phyloP scores from a whole-genome alignment of 2,113 vertebrate species.

The Pseudorhombus dupliciocellatus region DNA sequence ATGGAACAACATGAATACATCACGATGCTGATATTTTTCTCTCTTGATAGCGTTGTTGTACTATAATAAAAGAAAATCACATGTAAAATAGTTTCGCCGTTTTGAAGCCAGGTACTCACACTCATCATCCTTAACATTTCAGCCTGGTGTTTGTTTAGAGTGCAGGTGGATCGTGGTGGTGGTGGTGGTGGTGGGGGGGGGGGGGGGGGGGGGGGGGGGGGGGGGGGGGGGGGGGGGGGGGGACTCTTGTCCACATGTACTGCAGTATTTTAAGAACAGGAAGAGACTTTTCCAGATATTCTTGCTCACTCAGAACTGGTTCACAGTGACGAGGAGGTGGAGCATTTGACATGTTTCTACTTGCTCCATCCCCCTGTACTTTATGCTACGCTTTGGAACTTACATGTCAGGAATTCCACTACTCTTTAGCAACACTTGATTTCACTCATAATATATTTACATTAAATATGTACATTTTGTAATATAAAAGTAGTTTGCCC shows the following conservation, averaged over 20 bases:
- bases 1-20: no score
- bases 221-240: no score
- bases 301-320: slow-evolving; percentile 10
- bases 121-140: no score
- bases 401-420: no score
- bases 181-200: no score
- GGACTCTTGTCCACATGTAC: no score
- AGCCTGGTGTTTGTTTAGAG: not conserved
- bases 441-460: not conserved
- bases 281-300: slow-evolving; percentile 8
- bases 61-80: no score
- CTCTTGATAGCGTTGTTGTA: no score
- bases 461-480: not conserved
- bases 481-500: not conserved
- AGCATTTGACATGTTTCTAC: slow-evolving; percentile 23
- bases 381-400: not conserved
- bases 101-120: no score
- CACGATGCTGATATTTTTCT: no score
- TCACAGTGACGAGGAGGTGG: slow-evolving; percentile 14
- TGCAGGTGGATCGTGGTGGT: not conserved
- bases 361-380: slow-evolving; percentile 18
- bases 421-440: not conserved
- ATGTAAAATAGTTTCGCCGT: no score
- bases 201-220: no score
- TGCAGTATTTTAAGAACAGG: not conserved